These are phyloP conservation scores for Zenarchopterus dispar DNA, from an alignment of 2,797 vertebrate species.

Conservation along the genomic window DNA sequence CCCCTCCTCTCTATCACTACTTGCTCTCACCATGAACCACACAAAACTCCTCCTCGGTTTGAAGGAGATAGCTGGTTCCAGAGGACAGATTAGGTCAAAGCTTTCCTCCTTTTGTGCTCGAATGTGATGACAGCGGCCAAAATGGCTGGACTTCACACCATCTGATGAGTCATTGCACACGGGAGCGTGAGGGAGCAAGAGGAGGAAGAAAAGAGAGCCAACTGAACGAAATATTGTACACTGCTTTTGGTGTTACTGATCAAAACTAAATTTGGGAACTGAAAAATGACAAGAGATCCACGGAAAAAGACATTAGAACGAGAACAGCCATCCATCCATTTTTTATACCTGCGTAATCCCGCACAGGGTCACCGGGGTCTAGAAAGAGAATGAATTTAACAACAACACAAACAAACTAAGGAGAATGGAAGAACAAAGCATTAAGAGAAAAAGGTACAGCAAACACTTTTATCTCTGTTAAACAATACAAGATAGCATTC, in stretches of 20 bases:
- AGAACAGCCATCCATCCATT: too few relatives aligned
- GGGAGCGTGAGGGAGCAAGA: slow-evolving; percentile 19
- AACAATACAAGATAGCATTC: slow-evolving; percentile 50
- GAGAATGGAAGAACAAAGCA: slow-evolving; percentile 27
- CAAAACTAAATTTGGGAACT: too few relatives aligned
- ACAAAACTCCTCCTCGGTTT: slow-evolving; percentile 8
- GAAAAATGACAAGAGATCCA: too few relatives aligned
- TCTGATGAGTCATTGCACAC: slow-evolving; percentile 57
- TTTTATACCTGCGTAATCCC: too few relatives aligned
- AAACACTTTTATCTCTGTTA: slow-evolving; percentile 52
- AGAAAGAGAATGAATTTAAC: slow-evolving; percentile 13
- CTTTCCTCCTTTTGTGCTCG: slow-evolving; percentile 15
- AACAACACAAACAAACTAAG: slow-evolving; percentile 29
- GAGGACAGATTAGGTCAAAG: slow-evolving; percentile 30
- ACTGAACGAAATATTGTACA: neutral
- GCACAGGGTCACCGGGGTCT: too few relatives aligned
- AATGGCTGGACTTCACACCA: slow-evolving; percentile 43
- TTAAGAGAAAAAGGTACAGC: slow-evolving; percentile 36
- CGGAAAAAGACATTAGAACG: neutral
- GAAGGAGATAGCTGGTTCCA: slow-evolving; percentile 19
- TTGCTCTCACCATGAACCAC: slow-evolving; percentile 4
- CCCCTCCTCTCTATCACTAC: slow-evolving; percentile 14
- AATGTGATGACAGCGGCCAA: slow-evolving; percentile 23
- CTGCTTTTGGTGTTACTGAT: too few relatives aligned
- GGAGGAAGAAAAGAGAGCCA: neutral